phyloP scores from a whole-genome alignment of 2,797 vertebrate species.

The Melanotaenia pygmaea region DNA sequence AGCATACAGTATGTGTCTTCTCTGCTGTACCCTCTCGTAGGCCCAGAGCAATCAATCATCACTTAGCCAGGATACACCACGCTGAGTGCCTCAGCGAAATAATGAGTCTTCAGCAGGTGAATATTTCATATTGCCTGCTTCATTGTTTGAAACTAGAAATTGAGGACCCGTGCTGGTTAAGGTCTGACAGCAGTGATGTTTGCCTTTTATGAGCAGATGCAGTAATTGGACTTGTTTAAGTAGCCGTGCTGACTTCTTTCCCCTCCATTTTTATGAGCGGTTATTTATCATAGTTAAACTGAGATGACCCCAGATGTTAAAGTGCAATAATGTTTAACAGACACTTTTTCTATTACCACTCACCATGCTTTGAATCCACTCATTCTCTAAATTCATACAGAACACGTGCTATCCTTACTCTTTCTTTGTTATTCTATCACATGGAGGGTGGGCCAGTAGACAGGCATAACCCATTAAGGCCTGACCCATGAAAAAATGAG shows the following conservation, averaged over 20 bases:
- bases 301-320: not conserved
- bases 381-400: not conserved
- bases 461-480: too few species aligned
- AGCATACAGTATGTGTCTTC: constrained; percentile 28
- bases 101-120: constrained; percentile 78
- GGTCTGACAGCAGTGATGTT: constrained; percentile 50
- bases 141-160: constrained; percentile 60
- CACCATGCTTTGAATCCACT: too few species aligned
- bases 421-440: too few species aligned
- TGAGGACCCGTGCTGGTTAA: constrained; percentile 41
- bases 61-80: constrained; percentile 67
- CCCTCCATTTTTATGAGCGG: constrained; percentile 33
- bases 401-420: not conserved
- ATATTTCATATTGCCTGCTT: constrained; percentile 69
- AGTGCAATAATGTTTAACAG: not conserved
- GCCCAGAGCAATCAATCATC: constrained; percentile 77
- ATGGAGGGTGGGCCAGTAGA: too few species aligned
- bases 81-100: constrained; percentile 67
- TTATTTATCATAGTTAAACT: constrained; percentile 40
- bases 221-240: constrained; percentile 54
- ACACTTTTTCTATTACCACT: not conserved
- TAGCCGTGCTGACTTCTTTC: constrained; percentile 36
- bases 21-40: constrained; percentile 47
- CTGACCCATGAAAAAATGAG: too few species aligned
- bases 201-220: constrained; percentile 34